Base-by-base conservation (phyloP, 2,113 vertebrate genomes). In the Labeo catla region DNA sequence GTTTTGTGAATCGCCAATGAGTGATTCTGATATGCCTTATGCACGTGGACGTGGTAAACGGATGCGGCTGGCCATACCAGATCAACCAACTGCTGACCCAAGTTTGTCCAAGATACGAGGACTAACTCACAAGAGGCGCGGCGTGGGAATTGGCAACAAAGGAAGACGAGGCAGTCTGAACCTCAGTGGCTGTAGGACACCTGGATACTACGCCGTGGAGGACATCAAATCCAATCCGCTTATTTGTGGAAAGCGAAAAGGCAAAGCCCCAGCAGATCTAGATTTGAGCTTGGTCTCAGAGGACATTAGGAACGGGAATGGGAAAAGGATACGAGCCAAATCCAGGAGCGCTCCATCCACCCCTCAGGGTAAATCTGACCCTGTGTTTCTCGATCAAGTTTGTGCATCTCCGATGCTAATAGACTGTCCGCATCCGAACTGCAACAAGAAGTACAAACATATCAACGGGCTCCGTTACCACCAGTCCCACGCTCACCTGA, bases 371-470 rank as follows among this genome's bases (percentile, higher is more conserved):
- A 99, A 98, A 88, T 94, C 95, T 0, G 98, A 99, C 87, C 91
- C 95, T 15, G 91, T 95, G 12, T 99, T 99, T 95, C 95, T 97
- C 95, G 98, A 99, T 91, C 97, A 98, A 70, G 96, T 97, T 52
- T 98, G 97, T 88, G 96, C 98, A 47, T 98, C 97, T 10, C 98
- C 98, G 0, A 97, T 99, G 74, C 94, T 99, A 81, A 99, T 99
- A 36, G 98, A 99, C 90, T 99, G 98, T 86, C 98, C 98, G 57
- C 98, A 99, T 87, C 98, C 98, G 50, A 99, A 99, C 92, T 99
- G 98, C 95, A 99, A 98, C 96, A 99, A 99, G 92, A 98, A 98
- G 89, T 99, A 99, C 93, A 99, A 99, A 96, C 98, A 99, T 95
- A 99, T 99, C 91, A 99, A 99, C 0, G 98, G 98, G 78, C 93